Evolutionary conservation across 2,113 vertebrate genomes (phyloP), one percentile per base, ranked within the genome.

Genomic region (Microtus richardsoni): DNA sequence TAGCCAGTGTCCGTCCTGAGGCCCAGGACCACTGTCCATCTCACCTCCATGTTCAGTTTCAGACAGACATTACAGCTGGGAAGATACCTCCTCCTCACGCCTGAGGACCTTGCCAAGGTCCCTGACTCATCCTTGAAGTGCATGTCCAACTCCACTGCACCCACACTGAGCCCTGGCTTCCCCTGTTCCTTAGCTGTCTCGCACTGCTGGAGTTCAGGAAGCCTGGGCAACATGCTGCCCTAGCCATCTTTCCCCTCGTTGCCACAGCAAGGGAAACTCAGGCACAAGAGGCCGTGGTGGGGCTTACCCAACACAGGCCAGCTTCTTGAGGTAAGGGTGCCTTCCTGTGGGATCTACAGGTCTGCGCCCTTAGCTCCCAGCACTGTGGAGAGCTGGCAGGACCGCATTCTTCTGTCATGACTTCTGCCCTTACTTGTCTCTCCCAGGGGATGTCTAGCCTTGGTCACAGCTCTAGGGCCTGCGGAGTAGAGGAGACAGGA

Each of bases 331-430:
- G 58, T 0, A 0, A 30, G 3, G 28, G 8, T 0, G 2, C 36
- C 91, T 71, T 75, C 52, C 91, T 58, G 64, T 33, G 74, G 87
- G 64, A 86, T 73, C 66, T 3, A 1, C 1, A 1, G 58, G 64
- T 78, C 36, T 66, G 36, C 41, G 4, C 75, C 79, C 83, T 80
- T 0, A 1, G 88, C 92, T 96, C n/a, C 80, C 39, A 88, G 91
- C 1, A 2, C 62, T 1, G 26, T 4, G 79, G 87, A 47, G 41
- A 96, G 88, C 95, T 87, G 87, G 95, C 94, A 92, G 70, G 93
- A 83, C 95, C 24, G 33, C 97, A 95, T 96, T 97, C 95, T 91
- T 98, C 85, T 0, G 30, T 44, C 13, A 0, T 96, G 93, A 97
- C 88, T 96, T 89, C 85, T 95, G 91, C 54, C 93, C 60, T 58